Percentiles rank a stretch among this genome's conserved stretches.
Evolutionary conservation across 2,113 vertebrate genomes (phyloP).

Genomic region (Pomatostomus ruficeps): DNA sequence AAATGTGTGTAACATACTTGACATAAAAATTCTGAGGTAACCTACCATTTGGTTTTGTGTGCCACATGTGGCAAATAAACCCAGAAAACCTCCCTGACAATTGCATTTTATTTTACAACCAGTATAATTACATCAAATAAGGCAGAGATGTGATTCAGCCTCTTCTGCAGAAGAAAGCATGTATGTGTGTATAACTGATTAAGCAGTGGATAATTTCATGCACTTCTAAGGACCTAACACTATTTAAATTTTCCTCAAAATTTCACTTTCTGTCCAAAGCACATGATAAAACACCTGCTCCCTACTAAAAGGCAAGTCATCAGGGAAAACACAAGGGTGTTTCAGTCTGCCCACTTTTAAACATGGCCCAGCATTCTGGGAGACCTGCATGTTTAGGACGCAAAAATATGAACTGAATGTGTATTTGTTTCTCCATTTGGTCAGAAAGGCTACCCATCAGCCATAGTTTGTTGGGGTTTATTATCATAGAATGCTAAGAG

Average conservation of each 20-base stretch:
- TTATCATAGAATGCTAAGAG: not conserved
- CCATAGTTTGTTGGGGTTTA: not conserved
- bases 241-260: not conserved
- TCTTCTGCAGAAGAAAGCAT: not conserved
- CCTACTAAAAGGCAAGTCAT: not conserved
- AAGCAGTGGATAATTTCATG: not conserved
- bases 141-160: not conserved
- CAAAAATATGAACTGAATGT: not conserved
- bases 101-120: not conserved
- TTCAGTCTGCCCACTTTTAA: not conserved
- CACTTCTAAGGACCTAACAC: not conserved
- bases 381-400: not conserved
- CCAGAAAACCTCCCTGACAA: not conserved
- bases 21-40: conserved; percentile 13
- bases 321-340: not conserved
- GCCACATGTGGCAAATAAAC: not conserved
- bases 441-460: not conserved
- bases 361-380: rapidly evolving
- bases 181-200: not conserved
- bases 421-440: not conserved
- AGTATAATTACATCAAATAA: not conserved
- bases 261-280: not conserved
- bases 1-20: not conserved
- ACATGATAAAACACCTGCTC: not conserved
- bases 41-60: not conserved